Evolutionary conservation across 2,113 vertebrate genomes (phyloP), one percentile per base, ranked within the genome.

Genomic region (Holacanthus passer): DNA sequence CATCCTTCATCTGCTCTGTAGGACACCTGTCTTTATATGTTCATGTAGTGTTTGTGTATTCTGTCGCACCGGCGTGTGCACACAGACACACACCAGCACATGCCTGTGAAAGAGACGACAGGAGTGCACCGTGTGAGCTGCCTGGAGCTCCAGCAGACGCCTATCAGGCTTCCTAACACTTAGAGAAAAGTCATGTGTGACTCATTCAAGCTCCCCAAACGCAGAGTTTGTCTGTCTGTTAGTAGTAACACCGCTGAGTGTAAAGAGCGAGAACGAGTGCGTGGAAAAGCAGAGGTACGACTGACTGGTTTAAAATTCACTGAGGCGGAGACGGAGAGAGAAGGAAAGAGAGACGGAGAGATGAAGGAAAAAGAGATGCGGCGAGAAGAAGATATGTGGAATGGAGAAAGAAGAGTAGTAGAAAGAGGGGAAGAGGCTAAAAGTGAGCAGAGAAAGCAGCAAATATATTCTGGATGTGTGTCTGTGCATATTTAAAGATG

Each of bases 181-280:
- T 53, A 7, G 9, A 14, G 58, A 56, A 41, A 37, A 63, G 31
- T 71, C 69, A 77, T 82, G 67, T 80, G 79, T 83, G 79, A 78
- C 73, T 58, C 74, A 81, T 22, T 29, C 48, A 60, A 50, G 72
- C 73, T 73, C 65, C 65, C 22, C n/a, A 67, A 35, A 52, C 55
- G 27, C 52, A 58, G 13, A 79, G 52, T 65, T 52, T 50, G 24
- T 63, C 59, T 48, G 19, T 53, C 63, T 66, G 69, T 17, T 41
- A 41, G 53, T 74, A 65, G 74, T 79, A 70, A 65, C 39, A 55
- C 72, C 6, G 27, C 37, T 6, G 20, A 71, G 76, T 77, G 47
- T 48, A 27, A 56, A 41, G 56, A 66, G 22, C 48, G 24, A 70
- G 48, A 66, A 19, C 29, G 32, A 47, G 24, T 29, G 60, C 0